Evolutionary conservation across 2,888 invertebrate species (phyloP).

Genomic region (Xanthostigma xanthostigma): DNA sequence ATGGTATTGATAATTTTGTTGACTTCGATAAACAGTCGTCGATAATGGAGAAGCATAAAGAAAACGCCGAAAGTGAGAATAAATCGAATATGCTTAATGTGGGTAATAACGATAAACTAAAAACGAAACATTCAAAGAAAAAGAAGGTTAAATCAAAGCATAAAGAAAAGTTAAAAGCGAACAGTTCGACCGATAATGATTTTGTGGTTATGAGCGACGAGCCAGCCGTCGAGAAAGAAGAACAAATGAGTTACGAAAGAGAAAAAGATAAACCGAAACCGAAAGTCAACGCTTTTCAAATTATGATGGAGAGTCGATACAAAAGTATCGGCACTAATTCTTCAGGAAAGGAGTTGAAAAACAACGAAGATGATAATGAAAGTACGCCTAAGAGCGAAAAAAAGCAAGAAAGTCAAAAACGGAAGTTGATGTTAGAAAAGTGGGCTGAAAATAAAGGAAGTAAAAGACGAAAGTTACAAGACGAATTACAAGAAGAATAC

Average conservation of each 20-base stretch:
- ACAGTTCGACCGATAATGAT: no score
- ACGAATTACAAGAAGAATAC: slow-evolving; percentile 37
- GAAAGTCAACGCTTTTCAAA: slow-evolving; percentile 39
- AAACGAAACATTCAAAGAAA: no score
- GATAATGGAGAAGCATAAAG: no score
- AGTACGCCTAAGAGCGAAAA: slow-evolving; percentile 20
- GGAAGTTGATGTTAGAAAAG: slow-evolving; percentile 37
- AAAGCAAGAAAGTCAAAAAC: slow-evolving; percentile 22
- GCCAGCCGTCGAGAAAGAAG: no score
- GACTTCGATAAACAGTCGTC: no score
- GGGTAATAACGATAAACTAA: no score
- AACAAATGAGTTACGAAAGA: neutral
- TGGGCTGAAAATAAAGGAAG: slow-evolving; percentile 50
- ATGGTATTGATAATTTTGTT: no score
- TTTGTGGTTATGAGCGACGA: no score
- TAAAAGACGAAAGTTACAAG: slow-evolving; percentile 39
- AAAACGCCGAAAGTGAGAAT: no score
- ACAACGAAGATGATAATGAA: slow-evolving; percentile 20
- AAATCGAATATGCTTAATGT: no score
- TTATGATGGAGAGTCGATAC: slow-evolving; percentile 51
- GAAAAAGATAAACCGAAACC: slow-evolving; percentile 1
- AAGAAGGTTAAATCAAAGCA: no score
- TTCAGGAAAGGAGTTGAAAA: slow-evolving; percentile 36
- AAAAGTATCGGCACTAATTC: slow-evolving; percentile 48
- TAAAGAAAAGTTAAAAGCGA: no score